Conservation (phyloP, 2,888 invertebrate species). For the Trilocha varians region DNA sequence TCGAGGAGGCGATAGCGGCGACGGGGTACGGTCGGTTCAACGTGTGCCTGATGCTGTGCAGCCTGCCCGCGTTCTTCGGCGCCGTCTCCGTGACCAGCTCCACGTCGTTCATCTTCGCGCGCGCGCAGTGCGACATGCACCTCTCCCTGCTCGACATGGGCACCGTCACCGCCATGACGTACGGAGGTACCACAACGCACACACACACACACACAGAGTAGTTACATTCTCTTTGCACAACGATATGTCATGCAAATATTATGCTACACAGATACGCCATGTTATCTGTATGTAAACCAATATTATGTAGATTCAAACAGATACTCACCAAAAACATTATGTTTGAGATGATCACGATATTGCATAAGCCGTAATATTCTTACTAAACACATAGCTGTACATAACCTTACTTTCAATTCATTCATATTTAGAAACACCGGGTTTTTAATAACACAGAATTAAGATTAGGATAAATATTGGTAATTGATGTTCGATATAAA, state of each 20-base stretch:
- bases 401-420: no score
- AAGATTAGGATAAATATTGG: no score
- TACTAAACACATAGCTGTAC: no score
- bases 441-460: no score
- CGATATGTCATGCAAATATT: not conserved
- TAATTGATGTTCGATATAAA: no score
- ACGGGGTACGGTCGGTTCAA: constrained; percentile 83
- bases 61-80: constrained; percentile 78
- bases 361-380: no score
- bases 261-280: not conserved
- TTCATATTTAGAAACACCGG: no score
- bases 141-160: constrained; percentile 81
- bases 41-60: constrained; percentile 71
- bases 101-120: constrained; percentile 81
- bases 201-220: no score
- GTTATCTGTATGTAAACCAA: not conserved
- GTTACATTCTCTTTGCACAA: not conserved
- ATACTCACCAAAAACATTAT: not conserved
- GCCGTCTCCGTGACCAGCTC: constrained; percentile 81
- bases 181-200: constrained; percentile 71
- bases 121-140: constrained; percentile 82
- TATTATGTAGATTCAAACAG: not conserved
- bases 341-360: no score
- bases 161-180: constrained; percentile 79
- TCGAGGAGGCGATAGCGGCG: constrained; percentile 79